Evolutionary conservation across 2,797 vertebrate genomes (phyloP).

Genomic region (Sebastes steindachneri): DNA sequence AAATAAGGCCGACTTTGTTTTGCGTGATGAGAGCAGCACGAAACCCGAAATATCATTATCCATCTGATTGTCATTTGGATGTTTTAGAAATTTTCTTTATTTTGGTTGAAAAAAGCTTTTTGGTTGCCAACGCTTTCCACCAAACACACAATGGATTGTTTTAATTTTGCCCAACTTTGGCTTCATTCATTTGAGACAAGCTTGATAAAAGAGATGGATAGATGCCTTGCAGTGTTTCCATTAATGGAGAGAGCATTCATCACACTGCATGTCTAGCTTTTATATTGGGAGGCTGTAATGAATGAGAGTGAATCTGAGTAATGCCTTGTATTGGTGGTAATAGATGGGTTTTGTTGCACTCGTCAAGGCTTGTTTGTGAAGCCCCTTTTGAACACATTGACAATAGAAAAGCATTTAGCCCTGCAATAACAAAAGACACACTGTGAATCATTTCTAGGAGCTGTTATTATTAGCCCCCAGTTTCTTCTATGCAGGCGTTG

Average conservation of each 20-base stretch:
- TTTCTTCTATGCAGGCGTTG: constrained; percentile 46
- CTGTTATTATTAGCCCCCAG: constrained; percentile 71
- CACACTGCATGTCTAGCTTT: constrained; percentile 80
- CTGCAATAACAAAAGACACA: constrained; percentile 72
- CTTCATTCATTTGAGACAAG: constrained; percentile 83
- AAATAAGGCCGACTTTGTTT: constrained; percentile 66
- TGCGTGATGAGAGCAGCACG: constrained; percentile 49
- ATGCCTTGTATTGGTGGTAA: constrained; percentile 80
- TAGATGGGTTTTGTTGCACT: constrained; percentile 84
- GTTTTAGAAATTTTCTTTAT: constrained; percentile 49
- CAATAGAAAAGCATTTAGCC: constrained; percentile 80
- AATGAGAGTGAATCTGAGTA: constrained; percentile 83
- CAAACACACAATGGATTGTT: constrained; percentile 80
- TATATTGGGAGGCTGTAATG: constrained; percentile 80
- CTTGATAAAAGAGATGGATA: constrained; percentile 84
- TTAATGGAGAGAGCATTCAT: constrained; percentile 84
- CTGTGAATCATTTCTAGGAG: constrained; percentile 73
- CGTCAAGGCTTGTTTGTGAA: constrained; percentile 81
- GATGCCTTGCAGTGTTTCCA: constrained; percentile 84
- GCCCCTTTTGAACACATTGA: constrained; percentile 78
- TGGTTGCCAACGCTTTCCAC: constrained; percentile 42
- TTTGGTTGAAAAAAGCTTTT: constrained; percentile 35
- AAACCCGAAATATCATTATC: constrained; percentile 68
- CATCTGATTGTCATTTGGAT: constrained; percentile 63
- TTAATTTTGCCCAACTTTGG: constrained; percentile 82